Percentiles rank a stretch among this genome's conserved stretches.
phyloP scores from a whole-genome alignment of 2,888 invertebrate genomes.

The Xanthia togata region DNA sequence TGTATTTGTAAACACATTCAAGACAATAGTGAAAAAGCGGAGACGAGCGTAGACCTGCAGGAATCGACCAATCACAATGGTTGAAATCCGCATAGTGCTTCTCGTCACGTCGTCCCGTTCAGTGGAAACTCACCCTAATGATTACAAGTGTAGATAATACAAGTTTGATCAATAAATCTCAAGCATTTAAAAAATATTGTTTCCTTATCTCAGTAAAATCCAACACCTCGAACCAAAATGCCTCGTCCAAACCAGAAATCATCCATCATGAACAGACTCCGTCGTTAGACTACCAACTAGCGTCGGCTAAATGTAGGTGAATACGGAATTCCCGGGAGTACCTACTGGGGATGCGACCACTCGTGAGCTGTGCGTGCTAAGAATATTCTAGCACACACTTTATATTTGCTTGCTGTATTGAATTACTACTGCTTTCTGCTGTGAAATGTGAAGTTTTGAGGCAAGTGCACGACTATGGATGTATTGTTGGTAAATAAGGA shows the following conservation, averaged over 20 bases:
- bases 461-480: background rate
- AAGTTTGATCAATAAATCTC: background rate
- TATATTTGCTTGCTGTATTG: conserved; percentile 56
- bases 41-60: too few relatives aligned
- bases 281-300: conserved; percentile 73
- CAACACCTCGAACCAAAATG: conserved; percentile 21
- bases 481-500: background rate
- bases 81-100: too few relatives aligned
- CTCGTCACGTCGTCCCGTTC: too few relatives aligned
- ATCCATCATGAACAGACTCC: conserved; percentile 47
- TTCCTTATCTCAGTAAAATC: background rate
- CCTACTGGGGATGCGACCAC: conserved; percentile 67
- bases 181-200: background rate
- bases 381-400: conserved; percentile 61
- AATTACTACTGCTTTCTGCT: conserved; percentile 44
- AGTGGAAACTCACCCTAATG: too few relatives aligned
- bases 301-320: conserved; percentile 68
- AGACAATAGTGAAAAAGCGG: too few relatives aligned
- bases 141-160: too few relatives aligned
- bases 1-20: background rate
- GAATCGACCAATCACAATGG: too few relatives aligned
- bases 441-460: conserved; percentile 3
- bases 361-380: conserved; percentile 65
- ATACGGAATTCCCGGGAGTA: conserved; percentile 65
- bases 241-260: conserved; percentile 55